phyloP scores from a whole-genome alignment of 2,888 invertebrate species.

The Harmothoe impar region DNA sequence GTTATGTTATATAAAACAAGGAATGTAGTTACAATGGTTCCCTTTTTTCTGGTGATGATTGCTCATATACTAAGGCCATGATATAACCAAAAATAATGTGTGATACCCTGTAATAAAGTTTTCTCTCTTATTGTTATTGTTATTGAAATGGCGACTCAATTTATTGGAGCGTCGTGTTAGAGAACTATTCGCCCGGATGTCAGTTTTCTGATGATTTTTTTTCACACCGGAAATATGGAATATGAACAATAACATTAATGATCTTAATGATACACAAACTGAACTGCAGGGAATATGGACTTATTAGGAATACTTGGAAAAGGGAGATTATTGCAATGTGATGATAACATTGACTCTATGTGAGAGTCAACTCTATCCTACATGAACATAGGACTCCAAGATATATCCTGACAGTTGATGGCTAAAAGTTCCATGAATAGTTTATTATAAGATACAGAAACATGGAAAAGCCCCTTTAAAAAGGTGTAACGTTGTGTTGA shows the following conservation, averaged over 20 bases:
- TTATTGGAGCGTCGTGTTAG: no score
- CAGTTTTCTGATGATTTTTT: no score
- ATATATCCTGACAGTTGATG: no score
- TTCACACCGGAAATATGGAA: no score
- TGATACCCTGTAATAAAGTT: background rate
- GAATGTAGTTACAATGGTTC: background rate
- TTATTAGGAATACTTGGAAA: background rate
- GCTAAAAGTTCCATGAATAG: no score
- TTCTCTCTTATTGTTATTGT: background rate
- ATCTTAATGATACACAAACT: background rate
- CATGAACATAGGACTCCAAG: background rate
- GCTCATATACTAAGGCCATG: constrained; percentile 17
- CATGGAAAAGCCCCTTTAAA: no score
- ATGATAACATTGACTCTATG: background rate
- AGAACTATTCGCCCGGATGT: no score
- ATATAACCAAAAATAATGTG: background rate
- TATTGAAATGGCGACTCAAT: no score
- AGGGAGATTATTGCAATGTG: background rate
- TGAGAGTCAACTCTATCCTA: background rate
- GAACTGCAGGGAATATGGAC: constrained; percentile 48
- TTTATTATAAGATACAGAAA: no score
- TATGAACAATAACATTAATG: background rate
- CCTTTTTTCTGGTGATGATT: constrained; percentile 47
- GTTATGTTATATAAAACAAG: background rate
- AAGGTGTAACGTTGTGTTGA: no score